Evolutionary conservation across 2,888 invertebrate species (phyloP), one percentile per base, ranked within the genome.

Genomic region (Choristoneura rosaceana): DNA sequence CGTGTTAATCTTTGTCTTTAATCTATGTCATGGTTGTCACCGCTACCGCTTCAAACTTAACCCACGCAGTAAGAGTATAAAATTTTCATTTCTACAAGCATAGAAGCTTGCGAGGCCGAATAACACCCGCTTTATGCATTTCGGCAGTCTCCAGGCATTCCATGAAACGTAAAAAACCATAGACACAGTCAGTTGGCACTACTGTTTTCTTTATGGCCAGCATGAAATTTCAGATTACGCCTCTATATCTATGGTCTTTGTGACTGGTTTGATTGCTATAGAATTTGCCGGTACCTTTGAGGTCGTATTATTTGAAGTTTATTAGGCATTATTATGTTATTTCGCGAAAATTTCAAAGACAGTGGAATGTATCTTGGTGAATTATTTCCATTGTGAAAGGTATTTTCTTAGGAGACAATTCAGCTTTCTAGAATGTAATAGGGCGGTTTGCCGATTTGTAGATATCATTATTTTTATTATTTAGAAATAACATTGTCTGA

Each of bases 111-210:
- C 80, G 77, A 81, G 80, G 75, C 83, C 84, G 85, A 88, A 90
- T 89, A 87, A 86, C 81, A 81, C 78, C 77, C 75, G 80, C 82
- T 91, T 93, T 91, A 91, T 91, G 92, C 83, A 89, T 91, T 92
- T 92, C 92, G 92, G 90, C 91, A 89, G 89, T 88, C 83, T 84
- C 85, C 73, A 17, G 50, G 50, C 33, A 17, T 73, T 73, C 73
- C 45, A n/a, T 38, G 71, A 71, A 73, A 41, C 58, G 59, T 47
- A 73, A 73, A 73, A 73, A 63, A 41, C 68, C 68, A 69, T 73
- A 73, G 73, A 64, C 73, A 64, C 63, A 64, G 8, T 10, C 61
- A 52, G 52, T 47, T 15, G 50, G 10, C 25, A 55, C 55, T 55
- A 55, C 55, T 55, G 55, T 12, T 15, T 17, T 9, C 25, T 25